A percentile compares a stretch with the other conserved stretches of the same genome.
phyloP scores from a whole-genome alignment of 2,113 vertebrate genomes.

The Otocyon megalotis region DNA sequence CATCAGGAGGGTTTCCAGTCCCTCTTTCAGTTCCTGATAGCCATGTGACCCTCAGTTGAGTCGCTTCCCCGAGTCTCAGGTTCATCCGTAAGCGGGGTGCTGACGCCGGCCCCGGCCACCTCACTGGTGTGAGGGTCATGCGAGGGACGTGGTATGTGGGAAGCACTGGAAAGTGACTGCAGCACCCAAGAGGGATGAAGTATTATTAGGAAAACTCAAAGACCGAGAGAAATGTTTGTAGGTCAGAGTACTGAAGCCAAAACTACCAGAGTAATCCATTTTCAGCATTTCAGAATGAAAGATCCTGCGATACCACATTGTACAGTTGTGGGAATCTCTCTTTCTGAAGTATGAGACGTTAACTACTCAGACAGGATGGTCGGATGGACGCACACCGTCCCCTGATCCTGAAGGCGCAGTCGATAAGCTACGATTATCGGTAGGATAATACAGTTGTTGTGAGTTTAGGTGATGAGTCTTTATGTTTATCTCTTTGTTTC shows the following conservation, averaged over 20 bases:
- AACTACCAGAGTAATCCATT: not conserved
- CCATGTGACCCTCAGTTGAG: conserved; percentile 64
- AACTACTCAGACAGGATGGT: not conserved
- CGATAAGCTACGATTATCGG: not conserved
- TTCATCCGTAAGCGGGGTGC: conserved; percentile 19
- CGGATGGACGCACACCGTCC: not conserved
- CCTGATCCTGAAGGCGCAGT: not conserved
- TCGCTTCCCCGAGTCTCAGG: conserved; percentile 77
- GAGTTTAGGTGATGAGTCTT: not conserved
- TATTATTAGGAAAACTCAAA: not conserved
- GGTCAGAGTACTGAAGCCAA: not conserved
- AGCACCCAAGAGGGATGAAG: not conserved
- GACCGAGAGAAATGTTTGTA: conserved; percentile 11
- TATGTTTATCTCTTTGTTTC: not conserved
- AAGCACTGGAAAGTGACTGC: not conserved
- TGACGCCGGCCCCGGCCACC: not conserved
- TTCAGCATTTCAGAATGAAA: not conserved
- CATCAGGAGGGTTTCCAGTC: conserved; percentile 26
- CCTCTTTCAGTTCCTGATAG: conserved; percentile 64
- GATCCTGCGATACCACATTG: not conserved
- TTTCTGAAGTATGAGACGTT: not conserved
- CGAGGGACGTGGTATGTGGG: not conserved
- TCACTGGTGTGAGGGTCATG: not conserved
- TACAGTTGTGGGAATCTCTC: not conserved
- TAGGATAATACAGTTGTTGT: not conserved